Percentiles rank a stretch among this genome's conserved stretches.
These are phyloP conservation scores for Microtus pennsylvanicus DNA, from an alignment of 2,113 vertebrate genomes.

Conservation along the genomic window DNA sequence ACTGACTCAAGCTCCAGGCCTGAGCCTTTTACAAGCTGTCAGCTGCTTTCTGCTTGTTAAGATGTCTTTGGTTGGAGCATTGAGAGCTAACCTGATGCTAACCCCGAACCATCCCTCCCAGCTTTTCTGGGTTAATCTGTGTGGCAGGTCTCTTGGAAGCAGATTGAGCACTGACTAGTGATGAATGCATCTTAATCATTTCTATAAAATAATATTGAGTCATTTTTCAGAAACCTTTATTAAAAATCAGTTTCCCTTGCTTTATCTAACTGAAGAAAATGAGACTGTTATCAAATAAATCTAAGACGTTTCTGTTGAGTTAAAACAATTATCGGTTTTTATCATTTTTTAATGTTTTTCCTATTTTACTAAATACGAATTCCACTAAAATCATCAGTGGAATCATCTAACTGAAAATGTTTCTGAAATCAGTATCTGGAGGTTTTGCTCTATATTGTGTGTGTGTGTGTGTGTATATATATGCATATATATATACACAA, in stretches of 20 bases:
- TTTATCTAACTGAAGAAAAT: background rate
- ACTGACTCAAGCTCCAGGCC: background rate
- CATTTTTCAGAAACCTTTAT: background rate
- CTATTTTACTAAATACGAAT: background rate
- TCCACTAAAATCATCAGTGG: constrained; percentile 25
- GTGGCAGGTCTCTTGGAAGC: background rate
- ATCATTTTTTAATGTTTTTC: background rate
- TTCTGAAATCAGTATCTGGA: background rate
- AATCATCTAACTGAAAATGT: constrained; percentile 8
- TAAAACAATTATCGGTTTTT: background rate
- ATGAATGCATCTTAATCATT: background rate
- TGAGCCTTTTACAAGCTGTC: background rate
- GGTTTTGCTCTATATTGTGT: background rate
- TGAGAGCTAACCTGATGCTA: background rate
- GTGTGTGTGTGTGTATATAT: no score
- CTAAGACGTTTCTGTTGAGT: constrained; percentile 24
- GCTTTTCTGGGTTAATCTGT: background rate
- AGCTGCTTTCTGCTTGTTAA: constrained; percentile 34
- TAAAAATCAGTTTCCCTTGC: constrained; percentile 15
- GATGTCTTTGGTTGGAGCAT: background rate
- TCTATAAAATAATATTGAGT: background rate
- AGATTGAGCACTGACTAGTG: background rate
- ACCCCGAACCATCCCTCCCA: background rate
- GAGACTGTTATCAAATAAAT: background rate
- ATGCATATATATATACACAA: background rate